Evolutionary conservation across 2,888 invertebrate genomes (phyloP).

Genomic region (Lepidocyrtoides sp.): DNA sequence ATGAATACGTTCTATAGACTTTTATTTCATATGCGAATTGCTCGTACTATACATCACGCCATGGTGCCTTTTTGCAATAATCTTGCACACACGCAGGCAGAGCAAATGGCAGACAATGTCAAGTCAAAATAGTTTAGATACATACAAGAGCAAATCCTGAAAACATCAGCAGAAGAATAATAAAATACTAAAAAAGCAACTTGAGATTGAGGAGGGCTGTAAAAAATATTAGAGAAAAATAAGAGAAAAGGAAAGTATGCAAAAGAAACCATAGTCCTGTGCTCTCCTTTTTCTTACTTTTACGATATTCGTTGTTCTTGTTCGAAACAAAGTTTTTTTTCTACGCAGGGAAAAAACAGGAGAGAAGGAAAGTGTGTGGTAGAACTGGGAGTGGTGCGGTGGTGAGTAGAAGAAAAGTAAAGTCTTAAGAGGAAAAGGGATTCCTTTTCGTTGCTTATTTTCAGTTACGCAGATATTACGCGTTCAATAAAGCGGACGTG

Average conservation of each 20-base stretch:
- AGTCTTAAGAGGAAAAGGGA: constrained; percentile 6
- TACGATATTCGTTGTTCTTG: neutral
- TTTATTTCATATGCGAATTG: no score
- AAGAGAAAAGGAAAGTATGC: constrained; percentile 42
- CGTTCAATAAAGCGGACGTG: constrained; percentile 77
- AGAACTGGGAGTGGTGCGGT: neutral
- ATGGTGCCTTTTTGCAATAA: constrained; percentile 6
- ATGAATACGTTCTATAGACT: neutral
- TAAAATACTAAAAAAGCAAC: constrained; percentile 50
- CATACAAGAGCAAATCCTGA: constrained; percentile 12
- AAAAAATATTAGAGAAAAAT: constrained; percentile 27
- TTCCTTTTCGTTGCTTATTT: constrained; percentile 50
- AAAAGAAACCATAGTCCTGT: neutral
- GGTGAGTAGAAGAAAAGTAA: constrained; percentile 47
- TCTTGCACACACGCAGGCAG: neutral
- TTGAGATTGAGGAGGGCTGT: constrained; percentile 60
- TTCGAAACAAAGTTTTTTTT: constrained; percentile 4
- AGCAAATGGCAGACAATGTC: constrained; percentile 44
- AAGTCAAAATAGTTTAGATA: constrained; percentile 27
- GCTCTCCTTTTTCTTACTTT: neutral
- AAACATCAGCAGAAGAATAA: constrained; percentile 49
- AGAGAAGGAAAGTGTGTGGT: constrained; percentile 23
- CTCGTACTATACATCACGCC: neutral
- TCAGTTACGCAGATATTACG: constrained; percentile 79
- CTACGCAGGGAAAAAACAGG: neutral